Conservation (phyloP, 2,113 vertebrate species). For the Sceloporus tristichus region DNA sequence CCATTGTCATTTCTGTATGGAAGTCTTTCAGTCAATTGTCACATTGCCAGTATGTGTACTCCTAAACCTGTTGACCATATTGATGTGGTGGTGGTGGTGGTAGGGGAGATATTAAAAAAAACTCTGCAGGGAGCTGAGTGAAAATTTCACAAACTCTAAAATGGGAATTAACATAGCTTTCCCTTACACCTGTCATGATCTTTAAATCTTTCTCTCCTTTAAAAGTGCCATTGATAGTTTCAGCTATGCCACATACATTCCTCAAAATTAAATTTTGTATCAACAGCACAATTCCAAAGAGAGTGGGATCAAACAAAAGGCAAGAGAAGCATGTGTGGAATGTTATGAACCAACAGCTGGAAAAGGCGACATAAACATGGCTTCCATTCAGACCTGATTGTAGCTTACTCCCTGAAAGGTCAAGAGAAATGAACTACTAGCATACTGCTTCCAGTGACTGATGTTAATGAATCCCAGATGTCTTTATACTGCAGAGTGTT, state of each 20-base stretch:
- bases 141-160: neutral
- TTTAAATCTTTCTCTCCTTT: neutral
- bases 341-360: slow-evolving; percentile 37
- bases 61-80: neutral
- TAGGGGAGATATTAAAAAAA: neutral
- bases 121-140: neutral
- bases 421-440: neutral
- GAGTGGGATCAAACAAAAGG: neutral
- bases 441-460: neutral
- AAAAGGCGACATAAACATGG: neutral
- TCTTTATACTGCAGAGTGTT: neutral
- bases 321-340: slow-evolving; percentile 16
- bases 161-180: neutral
- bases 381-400: neutral
- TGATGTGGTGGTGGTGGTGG: too few species aligned
- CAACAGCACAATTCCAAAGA: neutral
- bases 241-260: slow-evolving; percentile 6
- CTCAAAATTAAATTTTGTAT: neutral
- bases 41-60: neutral
- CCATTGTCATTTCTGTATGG: neutral
- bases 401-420: neutral
- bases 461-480: neutral
- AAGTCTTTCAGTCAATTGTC: neutral
- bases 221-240: neutral
- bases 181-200: slow-evolving; percentile 21